Conservation (phyloP, 2,113 vertebrate genomes). For the Holacanthus passer region DNA sequence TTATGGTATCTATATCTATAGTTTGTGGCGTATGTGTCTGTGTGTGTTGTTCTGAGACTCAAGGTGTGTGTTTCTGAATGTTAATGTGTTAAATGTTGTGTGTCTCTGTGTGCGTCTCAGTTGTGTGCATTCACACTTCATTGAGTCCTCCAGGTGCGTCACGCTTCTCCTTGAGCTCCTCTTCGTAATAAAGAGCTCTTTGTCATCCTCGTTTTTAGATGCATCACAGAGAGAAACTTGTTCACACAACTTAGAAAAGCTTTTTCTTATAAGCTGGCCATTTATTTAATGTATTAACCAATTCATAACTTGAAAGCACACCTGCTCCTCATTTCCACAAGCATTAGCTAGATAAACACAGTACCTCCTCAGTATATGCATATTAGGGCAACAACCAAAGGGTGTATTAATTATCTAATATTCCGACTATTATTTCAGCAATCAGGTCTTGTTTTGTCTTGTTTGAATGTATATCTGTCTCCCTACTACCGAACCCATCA, state of each 20-base stretch:
- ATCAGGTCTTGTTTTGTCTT: too few species aligned
- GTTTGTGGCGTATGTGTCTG: not conserved
- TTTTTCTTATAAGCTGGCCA: not conserved
- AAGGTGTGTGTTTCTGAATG: slow-evolving; percentile 5
- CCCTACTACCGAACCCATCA: too few species aligned
- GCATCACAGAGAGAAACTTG: not conserved
- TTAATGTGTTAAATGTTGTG: slow-evolving; percentile 2
- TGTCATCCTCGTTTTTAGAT: slow-evolving; percentile 26
- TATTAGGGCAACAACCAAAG: not conserved
- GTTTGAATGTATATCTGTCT: not conserved
- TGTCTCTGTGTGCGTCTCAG: slow-evolving; percentile 6
- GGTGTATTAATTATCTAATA: not conserved
- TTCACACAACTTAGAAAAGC: not conserved
- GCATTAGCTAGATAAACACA: not conserved
- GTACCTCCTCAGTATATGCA: not conserved
- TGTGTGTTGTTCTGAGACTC: not conserved
- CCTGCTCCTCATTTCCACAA: not conserved
- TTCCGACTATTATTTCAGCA: not conserved
- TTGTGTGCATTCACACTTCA: slow-evolving; percentile 17
- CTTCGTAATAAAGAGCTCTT: slow-evolving; percentile 19
- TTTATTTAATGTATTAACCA: not conserved
- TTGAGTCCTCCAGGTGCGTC: slow-evolving; percentile 51
- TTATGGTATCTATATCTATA: not conserved
- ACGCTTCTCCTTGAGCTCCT: slow-evolving; percentile 34
- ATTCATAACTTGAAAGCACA: not conserved